These are phyloP conservation scores for Trematocara marginatum DNA, from an alignment of 2,113 vertebrate genomes.

Conservation along the genomic window DNA sequence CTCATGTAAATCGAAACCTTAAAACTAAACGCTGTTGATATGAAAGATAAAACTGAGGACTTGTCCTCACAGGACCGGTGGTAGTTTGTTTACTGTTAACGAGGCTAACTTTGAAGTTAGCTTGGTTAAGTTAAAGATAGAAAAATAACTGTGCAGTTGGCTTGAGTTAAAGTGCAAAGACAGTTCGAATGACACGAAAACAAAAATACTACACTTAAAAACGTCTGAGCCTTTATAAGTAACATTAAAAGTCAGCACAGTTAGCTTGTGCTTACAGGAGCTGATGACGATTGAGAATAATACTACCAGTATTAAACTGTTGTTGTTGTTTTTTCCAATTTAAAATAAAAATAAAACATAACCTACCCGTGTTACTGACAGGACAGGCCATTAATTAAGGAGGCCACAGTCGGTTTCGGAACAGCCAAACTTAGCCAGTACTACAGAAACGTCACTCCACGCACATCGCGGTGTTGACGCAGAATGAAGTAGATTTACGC, in stretches of 20 bases:
- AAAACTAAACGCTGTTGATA: background rate
- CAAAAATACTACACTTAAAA: background rate
- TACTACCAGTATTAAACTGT: background rate
- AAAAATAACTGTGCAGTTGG: background rate
- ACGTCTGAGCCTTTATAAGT: background rate
- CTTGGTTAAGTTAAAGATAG: background rate
- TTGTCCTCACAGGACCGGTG: too few species aligned
- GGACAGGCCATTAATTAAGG: constrained; percentile 54
- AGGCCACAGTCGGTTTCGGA: background rate
- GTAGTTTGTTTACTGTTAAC: too few species aligned
- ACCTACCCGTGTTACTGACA: constrained; percentile 50
- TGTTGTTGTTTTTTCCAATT: background rate
- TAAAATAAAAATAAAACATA: background rate
- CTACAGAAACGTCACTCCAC: background rate
- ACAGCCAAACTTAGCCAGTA: background rate
- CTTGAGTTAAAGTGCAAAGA: background rate
- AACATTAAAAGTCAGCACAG: background rate
- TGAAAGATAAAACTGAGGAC: background rate
- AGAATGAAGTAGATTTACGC: background rate
- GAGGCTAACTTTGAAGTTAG: background rate
- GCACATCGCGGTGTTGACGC: background rate
- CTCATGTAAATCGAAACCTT: background rate
- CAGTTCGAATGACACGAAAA: background rate
- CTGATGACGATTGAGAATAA: background rate
- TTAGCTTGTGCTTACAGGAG: background rate